Base-by-base conservation (phyloP, 2,113 vertebrate species). In the Panthera leo region DNA sequence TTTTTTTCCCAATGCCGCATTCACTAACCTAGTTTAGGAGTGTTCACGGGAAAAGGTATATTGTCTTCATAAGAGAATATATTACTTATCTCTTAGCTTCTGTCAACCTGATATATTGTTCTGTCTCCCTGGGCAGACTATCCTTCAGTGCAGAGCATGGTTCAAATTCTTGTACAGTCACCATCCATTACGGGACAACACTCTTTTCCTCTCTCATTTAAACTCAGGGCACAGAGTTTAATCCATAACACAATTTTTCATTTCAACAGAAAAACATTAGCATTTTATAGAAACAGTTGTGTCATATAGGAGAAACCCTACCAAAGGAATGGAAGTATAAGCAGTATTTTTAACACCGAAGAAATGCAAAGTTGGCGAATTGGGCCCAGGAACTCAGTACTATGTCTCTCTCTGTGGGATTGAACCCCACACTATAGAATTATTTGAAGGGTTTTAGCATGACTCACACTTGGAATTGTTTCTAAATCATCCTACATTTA, bases 201-300 rank as follows among this genome's bases (percentile, higher is more conserved):
- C 3, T 58, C 23, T 14, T 92, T 31, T 19, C 34, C 18, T n/a
- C 34, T 6, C 5, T 84, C 13, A 13, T 70, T 87, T 86, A 94
- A 83, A 86, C 7, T 70, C 80, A 70, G 39, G 2, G 10, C 14
- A 15, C 31, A 78, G 76, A 7, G 19, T 27, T 79, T 95, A 53
- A 85, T 55, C 36, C 42, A 15, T n/a, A 36, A 55, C 15, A 63
- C 1, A 12, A 5, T 3, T 83, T 89, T 90, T 92, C 8, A 58
- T 94, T 84, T 86, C 42, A 80, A 58, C 48, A 90, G 61, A 61
- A 80, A 92, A 42, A 9, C 12, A 27, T 68, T 79, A 75, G 55
- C 2, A 34, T 68, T 89, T 88, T 58, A 80, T 31, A 75, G 53
- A 65, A 58, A 34, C 31, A 39, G 9, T 13, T 82, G 7, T 80